phyloP scores from a whole-genome alignment of 2,113 vertebrate genomes.

The Pogona vitticeps region DNA sequence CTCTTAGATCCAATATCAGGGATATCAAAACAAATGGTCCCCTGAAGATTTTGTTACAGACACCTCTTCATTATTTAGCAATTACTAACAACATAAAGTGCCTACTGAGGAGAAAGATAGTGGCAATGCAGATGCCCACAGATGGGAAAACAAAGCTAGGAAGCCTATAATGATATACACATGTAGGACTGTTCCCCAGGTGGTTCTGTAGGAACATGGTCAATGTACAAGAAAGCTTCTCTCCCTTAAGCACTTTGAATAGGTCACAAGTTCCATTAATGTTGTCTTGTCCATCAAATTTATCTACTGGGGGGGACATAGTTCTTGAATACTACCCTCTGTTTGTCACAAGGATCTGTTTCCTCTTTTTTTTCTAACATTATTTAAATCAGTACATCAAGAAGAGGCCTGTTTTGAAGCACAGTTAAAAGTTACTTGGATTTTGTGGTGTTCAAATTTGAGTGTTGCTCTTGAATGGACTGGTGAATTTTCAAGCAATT shows the following conservation, averaged over 20 bases:
- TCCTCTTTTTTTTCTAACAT: too few species aligned
- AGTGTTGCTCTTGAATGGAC: background rate
- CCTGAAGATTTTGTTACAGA: slow-evolving; percentile 19
- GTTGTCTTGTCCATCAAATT: background rate
- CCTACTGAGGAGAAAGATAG: background rate
- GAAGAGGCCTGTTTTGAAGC: background rate
- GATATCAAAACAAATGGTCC: slow-evolving; percentile 9
- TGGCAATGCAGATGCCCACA: background rate
- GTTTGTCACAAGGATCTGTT: background rate
- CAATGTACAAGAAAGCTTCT: background rate
- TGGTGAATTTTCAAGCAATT: background rate
- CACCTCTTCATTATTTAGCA: slow-evolving; percentile 28
- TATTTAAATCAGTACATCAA: background rate
- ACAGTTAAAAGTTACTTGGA: background rate
- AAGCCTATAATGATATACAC: background rate
- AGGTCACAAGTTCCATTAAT: background rate
- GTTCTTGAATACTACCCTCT: background rate
- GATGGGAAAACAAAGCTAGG: background rate
- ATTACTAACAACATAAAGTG: slow-evolving; percentile 4
- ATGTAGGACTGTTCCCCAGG: background rate
- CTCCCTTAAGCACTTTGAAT: background rate
- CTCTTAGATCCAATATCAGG: slow-evolving; percentile 34
- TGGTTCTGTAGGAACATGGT: background rate
- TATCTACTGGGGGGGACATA: background rate
- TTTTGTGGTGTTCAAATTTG: background rate